Evolutionary conservation across 2,888 invertebrate species (phyloP).

Genomic region (Thymelicus acteon): DNA sequence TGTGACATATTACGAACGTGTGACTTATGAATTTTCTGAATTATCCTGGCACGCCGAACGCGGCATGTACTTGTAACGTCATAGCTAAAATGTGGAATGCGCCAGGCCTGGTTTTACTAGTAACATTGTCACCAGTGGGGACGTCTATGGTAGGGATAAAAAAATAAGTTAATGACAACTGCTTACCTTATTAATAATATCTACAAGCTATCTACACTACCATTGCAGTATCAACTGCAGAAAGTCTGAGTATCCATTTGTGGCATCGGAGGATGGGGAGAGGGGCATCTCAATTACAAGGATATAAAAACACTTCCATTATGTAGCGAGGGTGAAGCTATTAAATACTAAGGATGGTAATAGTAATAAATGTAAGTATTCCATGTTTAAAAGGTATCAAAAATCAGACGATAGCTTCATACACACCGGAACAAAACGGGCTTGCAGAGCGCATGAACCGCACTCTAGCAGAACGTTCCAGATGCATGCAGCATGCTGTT

Average conservation of each 20-base stretch:
- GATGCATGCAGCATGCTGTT: conserved; percentile 34
- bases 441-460: conserved; percentile 49
- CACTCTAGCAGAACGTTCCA: conserved; percentile 42
- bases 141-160: no score
- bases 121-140: no score
- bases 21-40: no score
- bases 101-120: no score
- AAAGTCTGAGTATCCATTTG: background rate
- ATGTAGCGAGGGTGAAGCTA: conserved; percentile 39
- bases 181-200: conserved; percentile 40
- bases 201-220: conserved; percentile 37
- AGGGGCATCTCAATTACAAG: conserved; percentile 43
- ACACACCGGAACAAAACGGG: conserved; percentile 54
- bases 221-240: background rate
- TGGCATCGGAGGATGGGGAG: conserved; percentile 43
- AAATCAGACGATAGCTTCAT: conserved; percentile 47
- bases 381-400: conserved; percentile 38
- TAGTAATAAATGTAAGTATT: conserved; percentile 14
- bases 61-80: no score
- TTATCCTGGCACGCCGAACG: no score
- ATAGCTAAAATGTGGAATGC: no score
- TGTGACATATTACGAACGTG: no score
- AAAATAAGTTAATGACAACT: conserved; percentile 33
- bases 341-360: background rate
- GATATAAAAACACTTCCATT: conserved; percentile 43